Percentiles rank a stretch among this genome's conserved stretches.
Conservation (phyloP, 2,797 vertebrate species). For the Odontamblyopus lacepedii region DNA sequence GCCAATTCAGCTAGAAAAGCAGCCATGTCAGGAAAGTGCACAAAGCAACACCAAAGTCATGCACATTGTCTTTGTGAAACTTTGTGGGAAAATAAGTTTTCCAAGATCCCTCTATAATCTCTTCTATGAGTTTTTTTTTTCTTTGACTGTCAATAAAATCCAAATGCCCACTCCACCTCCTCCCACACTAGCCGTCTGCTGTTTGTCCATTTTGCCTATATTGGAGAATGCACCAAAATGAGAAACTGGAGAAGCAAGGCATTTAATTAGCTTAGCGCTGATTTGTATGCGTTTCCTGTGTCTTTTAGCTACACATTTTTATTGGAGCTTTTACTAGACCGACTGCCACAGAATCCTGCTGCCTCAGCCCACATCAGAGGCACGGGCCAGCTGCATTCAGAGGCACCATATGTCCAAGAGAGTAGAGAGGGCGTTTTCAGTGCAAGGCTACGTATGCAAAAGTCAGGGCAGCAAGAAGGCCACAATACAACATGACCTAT, state of each 20-base stretch:
- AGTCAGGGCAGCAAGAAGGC: conserved; percentile 31
- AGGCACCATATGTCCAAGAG: conserved; percentile 53
- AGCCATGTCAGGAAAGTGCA: conserved; percentile 19
- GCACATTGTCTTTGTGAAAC: neutral
- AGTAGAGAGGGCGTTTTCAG: conserved; percentile 29
- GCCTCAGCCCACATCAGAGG: conserved; percentile 31
- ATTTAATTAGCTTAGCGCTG: conserved; percentile 24
- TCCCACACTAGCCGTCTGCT: conserved; percentile 17
- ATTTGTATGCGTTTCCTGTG: conserved; percentile 37
- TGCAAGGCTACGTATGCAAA: conserved; percentile 27
- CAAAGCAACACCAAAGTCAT: conserved; percentile 15
- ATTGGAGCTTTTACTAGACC: neutral
- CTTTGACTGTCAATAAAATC: conserved; percentile 12
- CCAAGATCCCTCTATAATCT: conserved; percentile 6
- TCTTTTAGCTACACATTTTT: conserved; percentile 13
- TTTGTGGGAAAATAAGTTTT: conserved; percentile 3
- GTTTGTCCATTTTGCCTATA: conserved; percentile 3
- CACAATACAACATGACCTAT: neutral
- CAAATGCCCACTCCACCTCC: conserved; percentile 9
- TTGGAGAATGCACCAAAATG: neutral
- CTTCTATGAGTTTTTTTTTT: conserved; percentile 2
- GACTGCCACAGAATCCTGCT: conserved; percentile 15
- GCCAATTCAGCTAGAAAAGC: conserved; percentile 17
- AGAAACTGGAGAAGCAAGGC: conserved; percentile 15
- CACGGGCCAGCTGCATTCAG: conserved; percentile 43